A percentile compares a stretch with the other conserved stretches of the same genome.
Evolutionary conservation across 2,113 vertebrate species (phyloP).

Genomic region (Tupaia chinensis): DNA sequence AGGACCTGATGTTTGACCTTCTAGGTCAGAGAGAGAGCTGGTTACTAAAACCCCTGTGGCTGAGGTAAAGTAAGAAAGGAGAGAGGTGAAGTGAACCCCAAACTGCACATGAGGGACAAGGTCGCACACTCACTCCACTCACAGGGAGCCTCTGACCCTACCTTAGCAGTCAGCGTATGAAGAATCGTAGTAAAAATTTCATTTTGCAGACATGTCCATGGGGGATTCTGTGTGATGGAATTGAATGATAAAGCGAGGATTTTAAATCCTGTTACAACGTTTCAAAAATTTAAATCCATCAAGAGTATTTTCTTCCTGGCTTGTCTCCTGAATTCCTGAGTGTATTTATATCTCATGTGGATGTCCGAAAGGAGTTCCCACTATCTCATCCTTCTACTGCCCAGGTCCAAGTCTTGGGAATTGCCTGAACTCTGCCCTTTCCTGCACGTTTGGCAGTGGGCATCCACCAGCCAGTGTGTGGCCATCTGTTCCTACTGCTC

Average conservation of each 20-base stretch:
- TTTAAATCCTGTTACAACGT: background rate
- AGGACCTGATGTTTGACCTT: background rate
- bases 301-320: background rate
- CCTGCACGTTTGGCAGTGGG: too few relatives aligned
- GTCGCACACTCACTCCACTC: rapidly evolving
- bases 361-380: background rate
- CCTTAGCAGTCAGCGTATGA: background rate
- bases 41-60: background rate
- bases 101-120: background rate
- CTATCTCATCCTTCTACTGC: background rate
- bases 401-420: background rate
- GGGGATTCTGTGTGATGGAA: background rate
- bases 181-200: background rate
- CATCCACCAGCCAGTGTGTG: background rate
- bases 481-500: background rate
- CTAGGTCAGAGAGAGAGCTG: background rate
- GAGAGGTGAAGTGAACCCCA: background rate
- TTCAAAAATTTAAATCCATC: background rate
- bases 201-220: too few relatives aligned
- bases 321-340: background rate
- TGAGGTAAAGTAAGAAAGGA: background rate
- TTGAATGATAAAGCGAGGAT: background rate
- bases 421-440: background rate
- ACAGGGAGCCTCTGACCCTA: background rate
- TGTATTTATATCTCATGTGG: too few relatives aligned